These are phyloP conservation scores for Lepidocolaptes lacrymiger DNA, from an alignment of 2,797 vertebrate species.

Conservation along the genomic window DNA sequence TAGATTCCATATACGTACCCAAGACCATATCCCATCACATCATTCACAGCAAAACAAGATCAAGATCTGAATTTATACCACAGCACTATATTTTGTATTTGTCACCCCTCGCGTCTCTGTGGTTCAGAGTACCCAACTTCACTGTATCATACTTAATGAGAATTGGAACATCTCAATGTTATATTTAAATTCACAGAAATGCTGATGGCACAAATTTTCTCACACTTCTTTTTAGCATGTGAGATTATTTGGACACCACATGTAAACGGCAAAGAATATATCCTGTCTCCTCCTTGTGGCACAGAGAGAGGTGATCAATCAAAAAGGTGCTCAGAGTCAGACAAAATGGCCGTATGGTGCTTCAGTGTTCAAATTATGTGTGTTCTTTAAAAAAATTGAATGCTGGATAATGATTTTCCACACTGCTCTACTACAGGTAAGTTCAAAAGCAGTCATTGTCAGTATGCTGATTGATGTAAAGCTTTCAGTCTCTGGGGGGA, in stretches of 20 bases:
- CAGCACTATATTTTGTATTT: not conserved
- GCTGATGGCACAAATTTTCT: not conserved
- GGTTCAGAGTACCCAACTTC: not conserved
- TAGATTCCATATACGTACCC: not conserved
- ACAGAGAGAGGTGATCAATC: conserved; percentile 5
- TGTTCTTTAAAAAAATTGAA: conserved; percentile 64
- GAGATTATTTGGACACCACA: conserved; percentile 6
- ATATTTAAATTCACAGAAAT: not conserved
- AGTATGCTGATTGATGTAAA: conserved; percentile 76
- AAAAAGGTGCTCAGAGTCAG: conserved; percentile 48
- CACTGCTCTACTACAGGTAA: conserved; percentile 62
- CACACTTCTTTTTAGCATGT: not conserved
- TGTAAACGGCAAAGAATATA: not conserved
- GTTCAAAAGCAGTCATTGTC: conserved; percentile 73
- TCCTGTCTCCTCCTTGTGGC: conserved; percentile 5
- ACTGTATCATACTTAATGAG: not conserved
- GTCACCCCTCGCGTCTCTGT: not conserved
- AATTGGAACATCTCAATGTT: not conserved
- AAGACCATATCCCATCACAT: not conserved
- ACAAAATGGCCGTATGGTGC: conserved; percentile 53
- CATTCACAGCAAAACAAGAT: not conserved
- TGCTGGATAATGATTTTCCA: conserved; percentile 70
- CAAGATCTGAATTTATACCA: not conserved
- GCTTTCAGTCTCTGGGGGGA: conserved; percentile 68
- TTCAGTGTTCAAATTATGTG: conserved; percentile 59